Base-by-base conservation (phyloP, 2,888 invertebrate species). In the Galerucella pusilla region DNA sequence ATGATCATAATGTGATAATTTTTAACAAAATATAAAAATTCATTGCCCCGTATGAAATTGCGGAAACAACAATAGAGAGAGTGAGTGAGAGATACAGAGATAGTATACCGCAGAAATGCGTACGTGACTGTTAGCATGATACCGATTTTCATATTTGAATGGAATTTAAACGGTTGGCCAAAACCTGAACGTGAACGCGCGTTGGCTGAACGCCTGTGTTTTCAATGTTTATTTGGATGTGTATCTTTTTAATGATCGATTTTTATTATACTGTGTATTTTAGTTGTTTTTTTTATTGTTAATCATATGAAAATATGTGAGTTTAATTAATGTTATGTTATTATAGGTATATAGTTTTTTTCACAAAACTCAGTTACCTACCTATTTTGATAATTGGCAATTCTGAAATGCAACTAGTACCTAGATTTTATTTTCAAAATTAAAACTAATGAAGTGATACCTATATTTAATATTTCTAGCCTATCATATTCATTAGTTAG, bases 71-170 rank as follows among this genome's bases (percentile, higher is more conserved):
- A 57, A 57, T 20, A 20, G 20, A 16, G 16, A 57, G 10, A 6
- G 14, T 2, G 10, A 6, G 14, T 2, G 16, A 54, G 54, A 54
- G 45, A 35, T 49, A 49, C n/a, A 64, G 64, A 52, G 35, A 70
- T 42, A 64, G 71, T 65, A 42, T 57, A 71, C 57, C 9, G 12
- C 45, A 77, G 68, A 77, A 71, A 71, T 86, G 88, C 88, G 85
- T 88, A 88, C 88, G 88, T 88, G 88, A 88, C 88, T 81, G 80
- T 76, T 80, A 81, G 85, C 87, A 87, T 86, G 85, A 80, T 78
- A 78, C 75, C 77, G 35, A 45, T 52, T 71, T 57, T n/a, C 46
- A 65, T 20, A 65, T 65, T 65, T 65, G 46, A 65, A 65, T 65
- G 64, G 64, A 46, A 65, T 65, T 45, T 65, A 14, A 65, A 12